A percentile compares a stretch with the other conserved stretches of the same genome.
Evolutionary conservation across 2,888 invertebrate species (phyloP).

Genomic region (Zaprionus obscuricornis): DNA sequence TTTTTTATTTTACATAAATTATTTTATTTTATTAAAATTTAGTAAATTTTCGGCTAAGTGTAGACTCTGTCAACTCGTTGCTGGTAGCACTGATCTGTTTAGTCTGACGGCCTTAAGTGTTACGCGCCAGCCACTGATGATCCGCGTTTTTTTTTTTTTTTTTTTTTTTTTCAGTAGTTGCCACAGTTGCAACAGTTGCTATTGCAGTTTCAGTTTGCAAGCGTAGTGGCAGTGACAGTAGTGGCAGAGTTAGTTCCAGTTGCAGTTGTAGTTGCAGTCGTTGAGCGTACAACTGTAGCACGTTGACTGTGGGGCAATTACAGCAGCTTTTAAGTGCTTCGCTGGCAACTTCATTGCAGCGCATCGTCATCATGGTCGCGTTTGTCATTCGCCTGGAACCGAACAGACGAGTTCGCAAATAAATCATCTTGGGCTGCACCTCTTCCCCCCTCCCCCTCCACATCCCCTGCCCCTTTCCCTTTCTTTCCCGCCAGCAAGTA

Average conservation of each 20-base stretch:
- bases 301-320: too few species aligned
- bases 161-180: conserved; percentile 53
- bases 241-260: conserved; percentile 7
- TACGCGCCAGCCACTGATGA: conserved; percentile 32
- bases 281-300: too few species aligned
- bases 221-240: conserved; percentile 22
- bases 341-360: conserved; percentile 54
- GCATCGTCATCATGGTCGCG: conserved; percentile 37
- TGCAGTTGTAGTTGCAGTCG: conserved; percentile 63
- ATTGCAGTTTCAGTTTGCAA: conserved; percentile 15
- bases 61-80: conserved; percentile 4
- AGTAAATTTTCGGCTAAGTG: conserved; percentile 19
- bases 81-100: conserved; percentile 32
- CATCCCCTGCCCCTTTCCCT: conserved; percentile 1
- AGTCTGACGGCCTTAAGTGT: conserved; percentile 51
- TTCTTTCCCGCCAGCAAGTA: background rate
- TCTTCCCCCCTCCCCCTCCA: conserved; percentile 13
- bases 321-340: conserved; percentile 52
- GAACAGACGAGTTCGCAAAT: conserved; percentile 73
- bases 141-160: conserved; percentile 59
- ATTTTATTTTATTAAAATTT: too few species aligned
- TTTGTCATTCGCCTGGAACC: conserved; percentile 79
- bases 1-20: too few species aligned
- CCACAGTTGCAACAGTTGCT: conserved; percentile 9
- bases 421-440: conserved; percentile 66